phyloP scores from a whole-genome alignment of 2,797 vertebrate genomes.

The Dallia pectoralis region DNA sequence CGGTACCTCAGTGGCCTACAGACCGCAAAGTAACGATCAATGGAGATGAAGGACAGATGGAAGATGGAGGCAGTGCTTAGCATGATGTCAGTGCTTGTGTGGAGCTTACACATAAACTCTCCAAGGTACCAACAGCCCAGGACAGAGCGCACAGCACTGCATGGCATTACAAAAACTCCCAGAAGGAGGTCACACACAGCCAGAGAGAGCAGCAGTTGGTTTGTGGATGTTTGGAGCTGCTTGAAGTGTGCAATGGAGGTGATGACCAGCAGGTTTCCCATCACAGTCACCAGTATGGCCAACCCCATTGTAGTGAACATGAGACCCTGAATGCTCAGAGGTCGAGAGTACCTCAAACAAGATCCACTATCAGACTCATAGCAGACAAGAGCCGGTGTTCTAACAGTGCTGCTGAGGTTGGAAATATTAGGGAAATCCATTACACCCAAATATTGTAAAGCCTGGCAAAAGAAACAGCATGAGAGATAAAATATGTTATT shows the following conservation, averaged over 20 bases:
- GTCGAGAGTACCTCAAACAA: neutral
- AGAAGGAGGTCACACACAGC: conserved; percentile 32
- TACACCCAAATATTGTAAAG: neutral
- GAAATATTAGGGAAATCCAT: neutral
- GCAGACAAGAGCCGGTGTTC: neutral
- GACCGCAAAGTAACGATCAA: conserved; percentile 69
- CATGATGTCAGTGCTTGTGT: conserved; percentile 68
- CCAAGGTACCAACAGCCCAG: conserved; percentile 73
- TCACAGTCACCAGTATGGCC: conserved; percentile 24
- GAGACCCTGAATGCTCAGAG: conserved; percentile 43
- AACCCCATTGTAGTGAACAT: neutral
- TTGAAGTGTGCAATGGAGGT: conserved; percentile 39
- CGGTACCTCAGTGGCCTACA: conserved; percentile 65
- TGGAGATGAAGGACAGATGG: conserved; percentile 69
- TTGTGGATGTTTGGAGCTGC: conserved; percentile 39
- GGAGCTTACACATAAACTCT: conserved; percentile 61
- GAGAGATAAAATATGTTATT: neutral
- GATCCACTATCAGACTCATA: conserved; percentile 3
- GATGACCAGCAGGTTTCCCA: conserved; percentile 42
- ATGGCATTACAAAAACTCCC: conserved; percentile 40
- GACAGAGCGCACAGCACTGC: conserved; percentile 54
- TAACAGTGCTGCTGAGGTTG: neutral
- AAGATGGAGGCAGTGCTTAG: conserved; percentile 69
- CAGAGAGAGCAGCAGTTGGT: too few relatives aligned
- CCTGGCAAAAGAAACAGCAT: neutral